Conservation (phyloP, 2,113 vertebrate genomes). For the Alethe diademata region DNA sequence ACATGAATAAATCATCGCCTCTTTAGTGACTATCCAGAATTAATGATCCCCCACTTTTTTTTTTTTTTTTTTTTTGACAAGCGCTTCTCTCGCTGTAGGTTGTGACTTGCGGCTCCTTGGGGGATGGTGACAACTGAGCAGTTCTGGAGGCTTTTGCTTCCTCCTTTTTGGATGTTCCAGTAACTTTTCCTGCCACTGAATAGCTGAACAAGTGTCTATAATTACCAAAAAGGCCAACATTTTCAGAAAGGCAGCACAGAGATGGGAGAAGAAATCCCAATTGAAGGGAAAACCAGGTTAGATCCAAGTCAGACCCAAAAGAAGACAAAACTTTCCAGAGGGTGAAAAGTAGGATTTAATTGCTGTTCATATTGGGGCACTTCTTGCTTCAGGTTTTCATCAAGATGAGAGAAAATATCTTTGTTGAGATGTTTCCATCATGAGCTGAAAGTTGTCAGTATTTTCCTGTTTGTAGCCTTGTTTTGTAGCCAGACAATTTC, state of each 20-base stretch:
- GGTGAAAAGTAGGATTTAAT: background rate
- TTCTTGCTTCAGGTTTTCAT: background rate
- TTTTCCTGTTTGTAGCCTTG: background rate
- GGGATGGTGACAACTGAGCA: background rate
- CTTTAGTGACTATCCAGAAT: background rate
- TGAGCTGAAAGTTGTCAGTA: background rate
- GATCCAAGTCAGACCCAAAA: background rate
- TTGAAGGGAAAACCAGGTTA: background rate
- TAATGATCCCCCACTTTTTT: background rate
- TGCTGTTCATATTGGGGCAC: background rate
- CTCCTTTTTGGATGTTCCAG: background rate
- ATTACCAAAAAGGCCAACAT: background rate
- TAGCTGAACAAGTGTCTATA: background rate
- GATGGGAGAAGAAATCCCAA: background rate
- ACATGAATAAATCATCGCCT: conserved; percentile 9
- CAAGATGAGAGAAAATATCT: background rate
- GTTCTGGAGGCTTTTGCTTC: background rate
- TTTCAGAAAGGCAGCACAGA: background rate
- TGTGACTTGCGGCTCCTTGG: background rate
- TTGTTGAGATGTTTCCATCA: background rate
- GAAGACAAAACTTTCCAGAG: background rate
- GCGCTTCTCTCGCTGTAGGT: background rate
- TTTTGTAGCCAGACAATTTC: background rate
- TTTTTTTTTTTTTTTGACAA: background rate
- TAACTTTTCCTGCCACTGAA: background rate